phyloP scores from a whole-genome alignment of 2,888 invertebrate species.

The Aradus depressus region DNA sequence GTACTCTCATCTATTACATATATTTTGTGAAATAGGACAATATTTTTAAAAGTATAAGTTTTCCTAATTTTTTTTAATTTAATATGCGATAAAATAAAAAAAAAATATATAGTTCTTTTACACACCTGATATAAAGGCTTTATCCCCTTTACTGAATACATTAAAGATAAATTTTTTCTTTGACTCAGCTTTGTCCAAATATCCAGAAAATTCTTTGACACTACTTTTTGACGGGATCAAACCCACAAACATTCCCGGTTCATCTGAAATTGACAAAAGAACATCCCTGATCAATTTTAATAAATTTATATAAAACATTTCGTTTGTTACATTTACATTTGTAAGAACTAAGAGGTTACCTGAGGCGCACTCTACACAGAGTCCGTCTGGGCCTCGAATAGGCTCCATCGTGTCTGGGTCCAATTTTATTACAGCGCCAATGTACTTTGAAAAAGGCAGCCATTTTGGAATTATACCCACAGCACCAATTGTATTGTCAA shows the following conservation, averaged over 20 bases:
- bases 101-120: neutral
- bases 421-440: slow-evolving; percentile 54
- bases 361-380: slow-evolving; percentile 66
- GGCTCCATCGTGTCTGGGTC: slow-evolving; percentile 53
- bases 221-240: slow-evolving; percentile 51
- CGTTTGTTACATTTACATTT: neutral
- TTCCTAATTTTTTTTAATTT: neutral
- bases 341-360: slow-evolving; percentile 37
- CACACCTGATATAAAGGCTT: slow-evolving; percentile 48
- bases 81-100: neutral
- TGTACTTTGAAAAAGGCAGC: slow-evolving; percentile 47
- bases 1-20: too few relatives aligned
- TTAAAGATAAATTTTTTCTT: slow-evolving; percentile 50
- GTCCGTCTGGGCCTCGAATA: slow-evolving; percentile 44
- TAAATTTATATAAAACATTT: neutral
- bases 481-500: slow-evolving; percentile 77
- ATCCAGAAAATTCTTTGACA: slow-evolving; percentile 58
- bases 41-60: neutral
- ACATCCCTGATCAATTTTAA: too few relatives aligned
- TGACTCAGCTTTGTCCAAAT: slow-evolving; percentile 48
- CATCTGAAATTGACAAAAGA: slow-evolving; percentile 44
- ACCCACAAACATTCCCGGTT: slow-evolving; percentile 75
- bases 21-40: too few relatives aligned
- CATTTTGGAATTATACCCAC: slow-evolving; percentile 77
- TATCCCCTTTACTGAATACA: slow-evolving; percentile 52